These are phyloP conservation scores for Papilio protenor DNA, from an alignment of 2,888 invertebrate genomes.

Conservation along the genomic window DNA sequence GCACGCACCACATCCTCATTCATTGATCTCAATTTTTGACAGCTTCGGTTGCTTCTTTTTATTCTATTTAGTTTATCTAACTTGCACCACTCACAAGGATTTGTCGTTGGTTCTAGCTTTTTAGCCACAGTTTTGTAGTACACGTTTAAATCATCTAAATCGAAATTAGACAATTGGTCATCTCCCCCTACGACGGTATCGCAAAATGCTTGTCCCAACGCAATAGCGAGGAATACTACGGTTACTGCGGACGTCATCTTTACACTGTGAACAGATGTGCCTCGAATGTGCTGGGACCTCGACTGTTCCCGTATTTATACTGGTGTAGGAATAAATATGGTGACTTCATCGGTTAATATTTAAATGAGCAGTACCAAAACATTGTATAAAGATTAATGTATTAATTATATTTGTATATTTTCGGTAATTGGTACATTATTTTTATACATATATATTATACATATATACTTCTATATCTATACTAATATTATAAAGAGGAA, in stretches of 20 bases:
- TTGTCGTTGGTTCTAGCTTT: neutral
- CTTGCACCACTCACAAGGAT: neutral
- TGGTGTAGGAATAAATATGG: neutral
- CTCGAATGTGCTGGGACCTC: neutral
- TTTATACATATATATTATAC: no score
- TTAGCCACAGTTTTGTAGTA: neutral
- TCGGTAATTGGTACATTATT: no score
- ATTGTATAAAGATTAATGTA: neutral
- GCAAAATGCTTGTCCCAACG: neutral
- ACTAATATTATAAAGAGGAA: no score
- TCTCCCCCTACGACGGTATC: neutral
- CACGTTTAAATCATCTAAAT: neutral
- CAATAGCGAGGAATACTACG: neutral
- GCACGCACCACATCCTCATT: neutral
- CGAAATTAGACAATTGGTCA: neutral
- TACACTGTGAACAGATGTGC: neutral
- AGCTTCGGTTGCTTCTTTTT: neutral
- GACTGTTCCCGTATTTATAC: neutral
- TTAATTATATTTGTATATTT: neutral
- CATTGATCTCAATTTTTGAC: neutral
- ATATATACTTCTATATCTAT: no score
- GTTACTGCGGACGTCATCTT: constrained; percentile 1
- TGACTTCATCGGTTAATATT: neutral
- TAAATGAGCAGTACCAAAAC: neutral
- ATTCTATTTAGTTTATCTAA: neutral